Base-by-base conservation (phyloP, 2,888 invertebrate genomes). In the Slavum lentiscoides region DNA sequence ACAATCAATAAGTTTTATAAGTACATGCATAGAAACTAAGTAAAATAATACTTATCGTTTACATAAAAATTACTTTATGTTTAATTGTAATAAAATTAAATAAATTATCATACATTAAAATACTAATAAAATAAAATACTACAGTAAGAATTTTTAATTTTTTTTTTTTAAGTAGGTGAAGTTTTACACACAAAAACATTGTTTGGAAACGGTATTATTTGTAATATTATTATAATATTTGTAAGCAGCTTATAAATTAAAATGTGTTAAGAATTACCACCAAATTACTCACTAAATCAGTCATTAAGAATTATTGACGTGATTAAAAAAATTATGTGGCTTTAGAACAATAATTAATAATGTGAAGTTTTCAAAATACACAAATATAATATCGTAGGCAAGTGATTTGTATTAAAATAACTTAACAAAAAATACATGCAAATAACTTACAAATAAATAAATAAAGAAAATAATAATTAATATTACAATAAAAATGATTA, bases 111-210 rank as follows among this genome's bases (percentile, higher is more conserved):
- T 59, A 62, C n/a, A 74, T 53, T 13, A 67, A 68, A 75, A 13
- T 58, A 37, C 39, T 21, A 66, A 66, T 66, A 66, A 66, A 66
- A 37, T 39, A 75, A 66, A 75, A 75, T 75, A 67, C 67, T 58
- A 55, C 37, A 17, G 21, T 58, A 23, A 17, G 43, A 59, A 61
- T 39, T 9, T n/a, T 37, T 17, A 62, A 19, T 2, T 55, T 39
- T 55, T 39, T 66, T 58, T n/a, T n/a, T n/a, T n/a, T n/a, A n/a
- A n/a, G n/a, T 23, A 19, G 30, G 39, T n/a, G 21, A 17, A 66
- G 19, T 39, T 13, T 74, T 55, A 59, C 9, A 39, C 2, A 37
- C 17, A 62, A 6, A 64, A 62, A 73, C 61, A 53, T 17, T 49
- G 21, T 67, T 13, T n/a, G n/a, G n/a, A n/a, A n/a, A n/a, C n/a